Conservation (phyloP, 2,797 vertebrate genomes). For the Micromesistius poutassou region DNA sequence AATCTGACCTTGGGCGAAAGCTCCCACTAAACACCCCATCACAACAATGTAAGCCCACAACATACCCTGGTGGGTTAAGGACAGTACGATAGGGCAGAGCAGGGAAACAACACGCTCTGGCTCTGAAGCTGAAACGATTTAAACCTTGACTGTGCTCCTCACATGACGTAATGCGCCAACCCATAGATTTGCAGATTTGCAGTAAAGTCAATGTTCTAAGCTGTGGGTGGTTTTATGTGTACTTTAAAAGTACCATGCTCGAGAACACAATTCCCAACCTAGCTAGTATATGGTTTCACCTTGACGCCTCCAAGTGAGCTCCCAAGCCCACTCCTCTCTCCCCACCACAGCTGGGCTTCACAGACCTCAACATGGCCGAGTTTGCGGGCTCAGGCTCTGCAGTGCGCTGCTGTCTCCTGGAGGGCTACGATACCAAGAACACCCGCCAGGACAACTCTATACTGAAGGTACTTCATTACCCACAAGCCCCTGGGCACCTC, state of each 20-base stretch:
- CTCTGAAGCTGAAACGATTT: too few species aligned
- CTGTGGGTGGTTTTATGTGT: too few species aligned
- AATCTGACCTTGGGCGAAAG: neutral
- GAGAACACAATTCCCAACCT: too few species aligned
- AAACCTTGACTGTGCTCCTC: too few species aligned
- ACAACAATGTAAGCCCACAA: neutral
- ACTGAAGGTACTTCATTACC: slow-evolving; percentile 79
- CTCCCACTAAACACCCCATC: neutral
- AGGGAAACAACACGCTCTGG: neutral
- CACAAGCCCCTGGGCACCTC: neutral
- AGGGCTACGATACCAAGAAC: slow-evolving; percentile 97
- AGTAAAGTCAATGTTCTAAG: too few species aligned
- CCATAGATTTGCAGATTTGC: too few species aligned
- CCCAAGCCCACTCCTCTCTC: neutral
- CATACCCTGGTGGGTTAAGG: neutral
- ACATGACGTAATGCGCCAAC: too few species aligned
- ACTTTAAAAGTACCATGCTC: too few species aligned
- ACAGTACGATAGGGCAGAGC: neutral
- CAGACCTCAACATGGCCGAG: slow-evolving; percentile 95
- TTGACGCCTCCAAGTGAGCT: neutral
- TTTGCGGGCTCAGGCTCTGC: slow-evolving; percentile 94
- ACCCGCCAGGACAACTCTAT: slow-evolving; percentile 98
- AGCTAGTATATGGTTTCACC: neutral
- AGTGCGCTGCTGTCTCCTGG: slow-evolving; percentile 90
- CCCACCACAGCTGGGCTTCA: slow-evolving; percentile 85